Conservation (phyloP, 2,888 invertebrate genomes). For the Megamerina dolium region DNA sequence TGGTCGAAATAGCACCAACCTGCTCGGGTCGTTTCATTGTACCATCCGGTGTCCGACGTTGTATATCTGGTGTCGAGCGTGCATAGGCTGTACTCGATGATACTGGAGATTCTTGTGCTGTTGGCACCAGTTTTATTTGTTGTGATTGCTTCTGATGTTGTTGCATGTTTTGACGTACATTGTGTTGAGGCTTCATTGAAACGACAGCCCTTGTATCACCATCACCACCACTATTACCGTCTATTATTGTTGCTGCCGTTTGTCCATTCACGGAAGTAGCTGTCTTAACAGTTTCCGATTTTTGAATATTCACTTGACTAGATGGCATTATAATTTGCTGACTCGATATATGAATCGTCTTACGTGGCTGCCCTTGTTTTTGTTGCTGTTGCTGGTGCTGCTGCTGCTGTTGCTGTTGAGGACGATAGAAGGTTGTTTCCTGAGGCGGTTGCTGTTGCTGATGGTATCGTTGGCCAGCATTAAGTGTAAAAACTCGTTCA, state of each 20-base stretch:
- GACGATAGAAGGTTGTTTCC: slow-evolving; percentile 10
- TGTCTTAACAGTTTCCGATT: slow-evolving; percentile 6
- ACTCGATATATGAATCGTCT: slow-evolving; percentile 3
- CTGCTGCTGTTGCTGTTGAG: slow-evolving; percentile 11
- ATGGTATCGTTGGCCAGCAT: slow-evolving; percentile 1
- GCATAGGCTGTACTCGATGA: slow-evolving; percentile 34
- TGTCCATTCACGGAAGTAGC: not conserved
- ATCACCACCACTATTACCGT: slow-evolving; percentile 13
- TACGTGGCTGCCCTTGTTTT: slow-evolving; percentile 10
- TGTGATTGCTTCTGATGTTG: slow-evolving; percentile 22
- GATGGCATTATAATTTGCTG: slow-evolving; percentile 19
- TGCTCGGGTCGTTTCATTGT: slow-evolving; percentile 66
- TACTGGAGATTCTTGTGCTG: slow-evolving; percentile 46
- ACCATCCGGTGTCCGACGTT: slow-evolving; percentile 22
- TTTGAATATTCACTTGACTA: slow-evolving; percentile 16
- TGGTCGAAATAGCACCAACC: slow-evolving; percentile 78
- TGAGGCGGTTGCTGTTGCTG: slow-evolving; percentile 19
- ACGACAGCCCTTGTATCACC: slow-evolving; percentile 11
- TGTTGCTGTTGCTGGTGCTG: slow-evolving; percentile 11
- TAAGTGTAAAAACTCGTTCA: slow-evolving; percentile 5
- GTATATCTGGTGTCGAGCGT: slow-evolving; percentile 27
- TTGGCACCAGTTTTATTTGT: slow-evolving; percentile 46
- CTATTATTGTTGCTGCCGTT: slow-evolving; percentile 6
- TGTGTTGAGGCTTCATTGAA: slow-evolving; percentile 9
- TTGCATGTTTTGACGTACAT: slow-evolving; percentile 27